These are phyloP conservation scores for Nephrotoma appendiculata DNA, from an alignment of 2,888 invertebrate genomes.

Conservation along the genomic window DNA sequence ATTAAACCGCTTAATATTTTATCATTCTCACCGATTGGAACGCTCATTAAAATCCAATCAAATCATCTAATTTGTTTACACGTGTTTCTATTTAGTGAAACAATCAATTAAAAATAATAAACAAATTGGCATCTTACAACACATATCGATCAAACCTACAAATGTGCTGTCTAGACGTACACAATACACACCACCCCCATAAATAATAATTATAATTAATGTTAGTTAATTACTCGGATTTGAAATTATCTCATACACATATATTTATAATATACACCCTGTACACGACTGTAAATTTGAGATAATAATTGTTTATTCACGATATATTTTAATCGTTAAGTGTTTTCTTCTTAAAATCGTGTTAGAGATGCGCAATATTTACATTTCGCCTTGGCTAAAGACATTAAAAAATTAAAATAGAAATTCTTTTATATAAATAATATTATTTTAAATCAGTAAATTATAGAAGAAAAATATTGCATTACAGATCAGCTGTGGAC, in stretches of 20 bases:
- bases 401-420: neutral
- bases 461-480: neutral
- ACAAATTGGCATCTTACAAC: neutral
- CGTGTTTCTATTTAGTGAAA: neutral
- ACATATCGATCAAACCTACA: neutral
- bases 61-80: no score
- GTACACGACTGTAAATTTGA: neutral
- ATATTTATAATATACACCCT: neutral
- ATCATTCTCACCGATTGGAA: no score
- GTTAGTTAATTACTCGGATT: neutral
- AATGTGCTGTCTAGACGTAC: neutral
- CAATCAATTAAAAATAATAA: neutral
- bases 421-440: neutral
- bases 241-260: neutral
- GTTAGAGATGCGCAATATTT: neutral
- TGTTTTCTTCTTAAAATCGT: neutral
- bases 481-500: neutral
- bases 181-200: neutral
- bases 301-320: neutral
- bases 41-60: no score
- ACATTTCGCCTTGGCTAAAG: neutral
- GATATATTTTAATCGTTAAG: neutral
- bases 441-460: neutral
- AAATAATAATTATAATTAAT: neutral
- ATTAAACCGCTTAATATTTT: no score